Conservation (phyloP, 2,888 invertebrate genomes). For the Baccha elongata region DNA sequence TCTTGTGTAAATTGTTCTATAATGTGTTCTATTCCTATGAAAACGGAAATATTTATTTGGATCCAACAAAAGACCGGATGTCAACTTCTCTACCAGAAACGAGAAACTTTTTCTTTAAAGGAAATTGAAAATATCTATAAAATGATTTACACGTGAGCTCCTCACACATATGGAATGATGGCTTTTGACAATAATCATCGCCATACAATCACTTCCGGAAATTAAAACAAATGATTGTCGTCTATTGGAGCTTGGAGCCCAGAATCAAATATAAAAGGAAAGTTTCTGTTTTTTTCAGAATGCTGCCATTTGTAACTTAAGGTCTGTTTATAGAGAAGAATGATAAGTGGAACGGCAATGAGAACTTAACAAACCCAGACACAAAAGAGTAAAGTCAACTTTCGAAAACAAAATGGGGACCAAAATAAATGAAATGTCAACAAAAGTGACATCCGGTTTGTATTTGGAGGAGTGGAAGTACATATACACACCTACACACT, state of each 20-base stretch:
- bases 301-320: neutral
- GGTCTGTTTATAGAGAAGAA: constrained; percentile 9
- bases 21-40: too few relatives aligned
- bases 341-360: constrained; percentile 51
- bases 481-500: constrained; percentile 10
- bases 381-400: constrained; percentile 68
- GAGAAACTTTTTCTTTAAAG: constrained; percentile 3
- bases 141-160: constrained; percentile 2
- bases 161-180: neutral
- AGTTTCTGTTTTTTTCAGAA: too few relatives aligned
- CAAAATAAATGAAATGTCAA: constrained; percentile 73
- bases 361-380: constrained; percentile 55
- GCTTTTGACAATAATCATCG: constrained; percentile 16
- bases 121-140: constrained; percentile 45
- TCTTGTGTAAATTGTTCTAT: too few relatives aligned
- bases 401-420: constrained; percentile 53
- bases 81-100: neutral
- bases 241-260: neutral
- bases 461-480: constrained; percentile 63
- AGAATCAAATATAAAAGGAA: neutral
- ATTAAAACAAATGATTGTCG: constrained; percentile 59
- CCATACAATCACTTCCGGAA: constrained; percentile 47
- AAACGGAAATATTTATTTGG: constrained; percentile 31
- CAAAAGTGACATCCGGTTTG: constrained; percentile 74
- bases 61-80: constrained; percentile 11